Conservation (phyloP, 2,888 invertebrate species). For the Macrophya annulata region DNA sequence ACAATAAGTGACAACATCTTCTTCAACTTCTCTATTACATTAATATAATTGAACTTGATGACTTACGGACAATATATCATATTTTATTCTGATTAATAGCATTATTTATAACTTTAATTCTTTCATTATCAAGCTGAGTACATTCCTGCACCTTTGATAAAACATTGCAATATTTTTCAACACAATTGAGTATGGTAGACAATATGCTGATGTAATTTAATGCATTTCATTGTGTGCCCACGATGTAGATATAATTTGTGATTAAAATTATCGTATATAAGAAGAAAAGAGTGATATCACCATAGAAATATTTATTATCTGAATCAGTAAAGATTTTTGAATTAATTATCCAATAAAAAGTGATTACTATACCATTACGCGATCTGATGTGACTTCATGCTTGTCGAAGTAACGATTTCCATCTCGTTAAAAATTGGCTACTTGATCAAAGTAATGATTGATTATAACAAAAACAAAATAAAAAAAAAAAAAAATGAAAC, state of each 20-base stretch:
- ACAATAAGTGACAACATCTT: conserved; percentile 39
- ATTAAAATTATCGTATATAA: not conserved
- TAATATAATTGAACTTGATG: not conserved
- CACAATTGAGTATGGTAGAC: not conserved
- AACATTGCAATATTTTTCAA: not conserved
- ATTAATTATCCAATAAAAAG: not conserved
- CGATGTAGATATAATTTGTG: conserved; percentile 14
- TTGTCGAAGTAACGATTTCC: too few species aligned
- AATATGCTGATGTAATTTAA: conserved; percentile 3
- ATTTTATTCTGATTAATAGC: not conserved
- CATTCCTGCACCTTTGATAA: conserved; percentile 9
- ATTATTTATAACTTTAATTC: not conserved
- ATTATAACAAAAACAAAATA: not conserved
- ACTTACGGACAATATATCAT: not conserved
- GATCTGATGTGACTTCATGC: too few species aligned
- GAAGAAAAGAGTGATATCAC: not conserved
- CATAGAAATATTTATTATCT: not conserved
- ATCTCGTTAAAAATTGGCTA: not conserved
- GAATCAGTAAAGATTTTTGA: not conserved
- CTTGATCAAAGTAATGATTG: not conserved
- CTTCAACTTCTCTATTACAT: not conserved
- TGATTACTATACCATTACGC: not conserved
- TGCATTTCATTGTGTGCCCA: conserved; percentile 1
- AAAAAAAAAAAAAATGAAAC: not conserved
- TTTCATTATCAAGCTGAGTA: not conserved